These are phyloP conservation scores for Parthenolecanium corni DNA, from an alignment of 2,888 invertebrate species.

Conservation along the genomic window DNA sequence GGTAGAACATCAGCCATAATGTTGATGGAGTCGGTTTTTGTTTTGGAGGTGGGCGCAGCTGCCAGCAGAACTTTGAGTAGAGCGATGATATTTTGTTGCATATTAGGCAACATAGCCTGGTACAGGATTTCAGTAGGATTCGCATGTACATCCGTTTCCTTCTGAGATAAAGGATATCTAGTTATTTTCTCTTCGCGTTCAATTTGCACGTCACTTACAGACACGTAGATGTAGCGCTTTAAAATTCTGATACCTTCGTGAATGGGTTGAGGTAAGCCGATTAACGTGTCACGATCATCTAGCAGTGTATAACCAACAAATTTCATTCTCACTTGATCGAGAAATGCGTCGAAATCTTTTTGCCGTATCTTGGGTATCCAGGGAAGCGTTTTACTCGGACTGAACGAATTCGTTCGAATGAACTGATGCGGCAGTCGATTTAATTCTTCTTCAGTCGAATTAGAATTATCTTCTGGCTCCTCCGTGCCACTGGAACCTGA, in stretches of 20 bases:
- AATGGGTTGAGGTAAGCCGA: conserved; percentile 92
- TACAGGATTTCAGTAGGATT: conserved; percentile 83
- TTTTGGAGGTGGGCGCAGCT: conserved; percentile 97
- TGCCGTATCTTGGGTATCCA: conserved; percentile 94
- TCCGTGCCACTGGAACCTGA: neutral
- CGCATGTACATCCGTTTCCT: conserved; percentile 63
- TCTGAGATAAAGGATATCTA: conserved; percentile 76
- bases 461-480: neutral
- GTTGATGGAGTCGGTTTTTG: conserved; percentile 94
- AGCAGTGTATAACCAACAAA: conserved; percentile 88
- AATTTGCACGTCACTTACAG: conserved; percentile 83
- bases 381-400: conserved; percentile 52
- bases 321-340: conserved; percentile 82
- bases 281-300: conserved; percentile 71
- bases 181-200: conserved; percentile 83
- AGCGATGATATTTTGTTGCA: conserved; percentile 97
- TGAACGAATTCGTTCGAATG: neutral
- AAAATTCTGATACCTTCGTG: conserved; percentile 89
- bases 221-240: conserved; percentile 85
- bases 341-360: conserved; percentile 82
- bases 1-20: conserved; percentile 96
- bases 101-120: conserved; percentile 84
- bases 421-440: neutral
- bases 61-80: conserved; percentile 91
- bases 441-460: neutral